Conservation (phyloP, 2,113 vertebrate genomes). For the Hassar affinis region DNA sequence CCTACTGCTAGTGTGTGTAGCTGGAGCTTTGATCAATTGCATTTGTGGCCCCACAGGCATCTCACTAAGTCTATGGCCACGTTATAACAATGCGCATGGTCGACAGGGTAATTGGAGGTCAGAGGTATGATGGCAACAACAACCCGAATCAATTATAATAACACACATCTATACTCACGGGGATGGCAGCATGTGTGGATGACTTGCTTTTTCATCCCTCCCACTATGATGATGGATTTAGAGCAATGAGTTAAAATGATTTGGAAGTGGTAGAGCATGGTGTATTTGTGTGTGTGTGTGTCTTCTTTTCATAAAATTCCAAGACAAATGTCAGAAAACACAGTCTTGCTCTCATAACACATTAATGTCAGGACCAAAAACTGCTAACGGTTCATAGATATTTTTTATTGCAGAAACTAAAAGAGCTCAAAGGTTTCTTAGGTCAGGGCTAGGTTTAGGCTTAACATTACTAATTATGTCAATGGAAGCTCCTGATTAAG, state of each 20-base stretch:
- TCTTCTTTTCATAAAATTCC: too few relatives aligned
- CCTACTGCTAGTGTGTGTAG: constrained; percentile 42
- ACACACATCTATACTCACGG: constrained; percentile 39
- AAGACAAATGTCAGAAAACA: too few relatives aligned
- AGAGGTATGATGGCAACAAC: constrained; percentile 54
- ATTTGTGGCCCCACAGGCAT: constrained; percentile 48
- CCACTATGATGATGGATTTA: constrained; percentile 18
- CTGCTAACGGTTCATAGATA: too few relatives aligned
- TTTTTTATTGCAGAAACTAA: too few relatives aligned
- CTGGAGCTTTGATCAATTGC: constrained; percentile 64
- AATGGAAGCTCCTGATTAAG: too few relatives aligned
- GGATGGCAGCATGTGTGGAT: neutral
- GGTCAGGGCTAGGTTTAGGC: too few relatives aligned
- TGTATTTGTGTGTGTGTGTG: neutral
- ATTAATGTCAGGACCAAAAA: too few relatives aligned
- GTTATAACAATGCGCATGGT: constrained; percentile 55
- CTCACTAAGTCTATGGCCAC: constrained; percentile 40
- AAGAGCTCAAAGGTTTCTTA: too few relatives aligned
- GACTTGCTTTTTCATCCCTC: neutral
- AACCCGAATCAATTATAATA: constrained; percentile 63
- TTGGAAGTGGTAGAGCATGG: neutral
- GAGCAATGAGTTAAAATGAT: constrained; percentile 23
- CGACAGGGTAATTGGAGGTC: constrained; percentile 63
- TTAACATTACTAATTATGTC: too few relatives aligned
- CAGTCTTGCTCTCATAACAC: too few relatives aligned